Percentiles rank a stretch among this genome's conserved stretches.
phyloP scores from a whole-genome alignment of 2,113 vertebrate genomes.

The Scophthalmus maximus region DNA sequence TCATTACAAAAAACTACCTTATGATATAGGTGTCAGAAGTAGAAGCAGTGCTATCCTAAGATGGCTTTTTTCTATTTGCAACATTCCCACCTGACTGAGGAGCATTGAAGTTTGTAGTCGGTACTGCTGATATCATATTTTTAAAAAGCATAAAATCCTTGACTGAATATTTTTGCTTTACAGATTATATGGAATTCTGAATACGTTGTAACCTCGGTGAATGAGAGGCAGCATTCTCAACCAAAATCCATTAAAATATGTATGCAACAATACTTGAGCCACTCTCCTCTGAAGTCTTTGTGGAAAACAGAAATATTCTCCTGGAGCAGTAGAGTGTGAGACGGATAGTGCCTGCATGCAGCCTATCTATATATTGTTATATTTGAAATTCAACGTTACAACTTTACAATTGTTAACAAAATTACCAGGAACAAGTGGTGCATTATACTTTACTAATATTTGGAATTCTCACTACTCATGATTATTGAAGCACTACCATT shows the following conservation, averaged over 20 bases:
- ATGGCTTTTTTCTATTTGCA: conserved; percentile 25
- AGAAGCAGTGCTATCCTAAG: conserved; percentile 20
- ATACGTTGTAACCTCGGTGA: conserved; percentile 26
- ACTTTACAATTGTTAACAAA: no score
- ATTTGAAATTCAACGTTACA: no score
- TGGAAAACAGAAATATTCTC: conserved; percentile 19
- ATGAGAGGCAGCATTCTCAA: conserved; percentile 54
- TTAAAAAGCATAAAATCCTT: conserved; percentile 43
- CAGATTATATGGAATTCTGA: conserved; percentile 17
- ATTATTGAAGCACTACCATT: no score
- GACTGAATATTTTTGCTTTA: conserved; percentile 3
- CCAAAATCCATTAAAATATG: conserved; percentile 33
- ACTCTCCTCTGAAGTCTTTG: conserved; percentile 11
- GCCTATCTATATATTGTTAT: no score
- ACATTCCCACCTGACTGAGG: conserved; percentile 25
- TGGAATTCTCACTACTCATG: no score
- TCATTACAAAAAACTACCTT: conserved; percentile 18
- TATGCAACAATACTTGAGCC: conserved; percentile 23
- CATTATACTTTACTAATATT: no score
- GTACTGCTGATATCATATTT: conserved; percentile 33
- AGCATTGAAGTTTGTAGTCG: conserved; percentile 47
- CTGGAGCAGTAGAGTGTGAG: conserved; percentile 1
- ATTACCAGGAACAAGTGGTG: no score
- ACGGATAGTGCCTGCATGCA: no score
- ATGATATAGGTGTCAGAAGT: conserved; percentile 24